Evolutionary conservation across 1,140 invertebrate genomes (phyloP), one percentile per base, ranked within the genome.

Genomic region (Vanessa tameamea): DNA sequence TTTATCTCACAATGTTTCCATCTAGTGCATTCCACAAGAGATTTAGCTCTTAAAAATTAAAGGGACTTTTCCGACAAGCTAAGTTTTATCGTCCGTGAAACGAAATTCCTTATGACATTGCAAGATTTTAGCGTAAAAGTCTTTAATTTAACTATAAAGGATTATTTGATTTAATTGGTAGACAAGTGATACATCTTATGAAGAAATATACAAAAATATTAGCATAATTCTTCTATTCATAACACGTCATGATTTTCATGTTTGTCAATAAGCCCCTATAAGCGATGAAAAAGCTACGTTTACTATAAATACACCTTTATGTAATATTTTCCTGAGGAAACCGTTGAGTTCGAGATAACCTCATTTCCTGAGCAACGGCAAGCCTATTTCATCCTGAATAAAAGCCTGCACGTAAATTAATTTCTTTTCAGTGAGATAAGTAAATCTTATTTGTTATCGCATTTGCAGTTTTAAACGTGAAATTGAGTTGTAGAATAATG

Each of bases 341-440:
- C 64, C 69, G 69, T 70, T 64, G 77, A 75, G 80, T 75, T 78
- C 73, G 69, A 73, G 77, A 84, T 82, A 84, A 82, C 78, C 76
- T 84, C 75, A 78, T 82, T 82, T 82, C 70, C 70, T 53, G 75
- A 69, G 63, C 76, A 31, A 65, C 73, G 72, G 51, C 67, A 65
- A 69, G 72, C 72, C 69, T 70, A 72, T 75, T 79, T 73, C 51
- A 75, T 75, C 66, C 50, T 66, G 67, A 77, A 73, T 75, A 77
- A 77, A 77, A 76, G 72, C 65, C 69, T 63, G 51, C 65, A 72
- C 70, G 64, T 73, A 75, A 73, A 75, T 80, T 75, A 77, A 80
- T 78, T 73, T 72, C 64, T 76, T 76, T 68, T 65, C 64, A 57
- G 68, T 61, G 47, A 61, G 53, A 72, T 53, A 64, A 66, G 68